Base-by-base conservation (phyloP, 2,797 vertebrate genomes). In the Poeciliopsis presidionis region DNA sequence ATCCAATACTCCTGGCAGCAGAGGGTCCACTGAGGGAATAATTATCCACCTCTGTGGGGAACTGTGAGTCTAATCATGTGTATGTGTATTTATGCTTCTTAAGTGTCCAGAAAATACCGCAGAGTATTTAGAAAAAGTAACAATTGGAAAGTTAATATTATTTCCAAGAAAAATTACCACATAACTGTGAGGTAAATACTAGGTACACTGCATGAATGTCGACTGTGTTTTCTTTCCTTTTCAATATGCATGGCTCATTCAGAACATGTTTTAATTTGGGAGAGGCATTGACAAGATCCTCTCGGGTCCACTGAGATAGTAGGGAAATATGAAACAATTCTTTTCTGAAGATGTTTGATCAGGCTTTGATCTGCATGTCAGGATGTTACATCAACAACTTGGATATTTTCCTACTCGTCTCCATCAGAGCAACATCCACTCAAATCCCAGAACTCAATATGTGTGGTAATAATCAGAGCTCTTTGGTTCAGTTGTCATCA, bases 1-100 rank as follows among this genome's bases (percentile, higher is more conserved):
- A 90, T 86, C 84, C 77, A 74, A 84, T 79, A 59, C 81, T 86
- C 76, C 75, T 81, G 85, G 89, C 80, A 80, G 73, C 63, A 73
- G 43, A 30, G 16, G 28, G 55, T 75, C 75, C 75, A 77, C 49
- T 69, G 59, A 63, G 79, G 83, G 79, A 86, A 83, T 88, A 83
- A 85, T 86, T 84, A 85, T 46, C 70, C 55, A 36, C 72, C 67
- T 75, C 73, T 72, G 33, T 25, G 53, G 75, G 85, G 73, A 79
- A 83, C 41, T 55, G 33, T 77, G 82, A 43, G 28, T 8, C 53
- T 47, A 47, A 71, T 45, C 51, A 69, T 63, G 46, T 65, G 49
- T 70, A 72, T 25, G 55, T 69, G 57, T 61, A 59, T 65, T 47
- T 18, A 22, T 46, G 11, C 51, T 20, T 39, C 55, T 78, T 1